phyloP scores from a whole-genome alignment of 2,888 invertebrate species.

The Philonicus albiceps region DNA sequence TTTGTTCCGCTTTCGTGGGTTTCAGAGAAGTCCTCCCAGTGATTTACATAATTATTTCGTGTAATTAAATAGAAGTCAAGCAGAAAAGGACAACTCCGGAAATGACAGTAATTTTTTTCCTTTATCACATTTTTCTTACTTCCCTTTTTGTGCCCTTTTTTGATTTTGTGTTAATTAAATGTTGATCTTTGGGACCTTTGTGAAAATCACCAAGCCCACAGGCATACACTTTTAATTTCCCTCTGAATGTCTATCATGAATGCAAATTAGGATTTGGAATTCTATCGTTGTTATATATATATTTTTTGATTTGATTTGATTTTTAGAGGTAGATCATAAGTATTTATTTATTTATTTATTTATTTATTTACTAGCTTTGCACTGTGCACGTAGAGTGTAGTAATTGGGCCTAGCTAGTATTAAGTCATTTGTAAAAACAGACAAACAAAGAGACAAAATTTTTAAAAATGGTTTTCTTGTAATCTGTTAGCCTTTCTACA shows the following conservation, averaged over 20 bases:
- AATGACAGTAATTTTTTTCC: background rate
- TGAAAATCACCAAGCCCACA: background rate
- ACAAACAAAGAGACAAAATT: no score
- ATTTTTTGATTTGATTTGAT: no score
- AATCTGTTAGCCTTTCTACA: no score
- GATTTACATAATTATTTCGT: constrained; percentile 20
- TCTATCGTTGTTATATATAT: no score
- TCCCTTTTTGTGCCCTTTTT: background rate
- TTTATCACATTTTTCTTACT: background rate
- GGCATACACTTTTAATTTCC: background rate
- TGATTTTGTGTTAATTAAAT: background rate
- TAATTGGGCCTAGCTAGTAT: no score
- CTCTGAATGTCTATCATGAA: background rate
- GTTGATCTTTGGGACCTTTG: background rate
- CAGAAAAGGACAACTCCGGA: background rate
- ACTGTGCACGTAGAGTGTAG: no score
- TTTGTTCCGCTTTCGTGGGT: constrained; percentile 2
- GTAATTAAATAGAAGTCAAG: constrained; percentile 27
- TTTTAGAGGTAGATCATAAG: no score
- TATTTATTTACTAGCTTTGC: no score
- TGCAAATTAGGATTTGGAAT: no score
- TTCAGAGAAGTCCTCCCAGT: background rate
- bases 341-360: no score
- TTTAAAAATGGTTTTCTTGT: no score
- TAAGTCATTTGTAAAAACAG: no score